Conservation (phyloP, 2,888 invertebrate species). For the Acanthosoma haemorrhoidale region DNA sequence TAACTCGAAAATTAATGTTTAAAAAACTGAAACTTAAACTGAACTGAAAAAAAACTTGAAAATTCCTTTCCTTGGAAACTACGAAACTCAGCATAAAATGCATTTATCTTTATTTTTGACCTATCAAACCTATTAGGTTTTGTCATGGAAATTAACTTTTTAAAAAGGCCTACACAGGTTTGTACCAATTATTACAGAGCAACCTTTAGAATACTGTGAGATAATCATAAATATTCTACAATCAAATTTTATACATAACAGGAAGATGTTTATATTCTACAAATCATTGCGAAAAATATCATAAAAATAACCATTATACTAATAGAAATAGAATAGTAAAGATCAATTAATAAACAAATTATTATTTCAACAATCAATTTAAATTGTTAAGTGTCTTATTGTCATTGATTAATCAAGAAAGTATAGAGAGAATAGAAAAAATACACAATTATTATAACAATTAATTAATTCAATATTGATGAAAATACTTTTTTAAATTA, state of each 20-base stretch:
- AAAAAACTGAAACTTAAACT: too few relatives aligned
- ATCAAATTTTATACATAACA: not conserved
- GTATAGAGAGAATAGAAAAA: not conserved
- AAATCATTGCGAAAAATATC: not conserved
- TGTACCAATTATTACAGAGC: not conserved
- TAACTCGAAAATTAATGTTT: too few relatives aligned
- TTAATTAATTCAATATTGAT: not conserved
- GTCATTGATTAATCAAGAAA: not conserved
- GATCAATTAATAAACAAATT: not conserved
- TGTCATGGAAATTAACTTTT: too few relatives aligned
- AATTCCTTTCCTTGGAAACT: too few relatives aligned
- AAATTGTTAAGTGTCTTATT: not conserved
- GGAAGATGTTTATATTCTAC: not conserved
- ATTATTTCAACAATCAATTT: not conserved
- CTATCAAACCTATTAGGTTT: too few relatives aligned
- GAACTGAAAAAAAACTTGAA: too few relatives aligned
- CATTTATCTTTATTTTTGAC: too few relatives aligned
- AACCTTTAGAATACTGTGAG: slow-evolving; percentile 1
- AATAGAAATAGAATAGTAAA: not conserved
- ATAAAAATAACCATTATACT: not conserved
- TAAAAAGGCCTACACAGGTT: too few relatives aligned
- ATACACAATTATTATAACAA: not conserved
- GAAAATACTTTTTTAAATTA: not conserved
- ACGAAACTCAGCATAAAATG: too few relatives aligned
- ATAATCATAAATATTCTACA: not conserved